phyloP scores from a whole-genome alignment of 2,888 invertebrate species.

The Apomyelois bistriatella region DNA sequence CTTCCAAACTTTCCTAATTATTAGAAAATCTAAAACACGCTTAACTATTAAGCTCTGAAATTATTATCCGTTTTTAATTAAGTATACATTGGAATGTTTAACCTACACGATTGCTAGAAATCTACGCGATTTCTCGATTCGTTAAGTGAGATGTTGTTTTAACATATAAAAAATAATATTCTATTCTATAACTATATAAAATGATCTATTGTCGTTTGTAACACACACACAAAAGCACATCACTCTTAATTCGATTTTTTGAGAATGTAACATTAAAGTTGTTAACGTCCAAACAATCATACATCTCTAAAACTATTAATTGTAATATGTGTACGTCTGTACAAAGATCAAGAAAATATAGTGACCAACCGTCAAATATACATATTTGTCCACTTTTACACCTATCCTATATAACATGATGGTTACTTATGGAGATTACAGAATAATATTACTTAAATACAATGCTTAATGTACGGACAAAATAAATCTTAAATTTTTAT shows the following conservation, averaged over 20 bases:
- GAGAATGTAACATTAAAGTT: neutral
- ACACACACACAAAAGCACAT: constrained; percentile 7
- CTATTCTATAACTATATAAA: constrained; percentile 34
- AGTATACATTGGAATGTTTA: constrained; percentile 44
- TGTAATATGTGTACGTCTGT: neutral
- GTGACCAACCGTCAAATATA: constrained; percentile 10
- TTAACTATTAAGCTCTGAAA: constrained; percentile 54
- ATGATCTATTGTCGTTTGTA: constrained; percentile 22
- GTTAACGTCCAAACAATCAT: neutral
- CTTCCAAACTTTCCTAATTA: constrained; percentile 37
- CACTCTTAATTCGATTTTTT: neutral
- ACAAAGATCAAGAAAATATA: neutral
- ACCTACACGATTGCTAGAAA: constrained; percentile 20
- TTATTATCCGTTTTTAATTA: constrained; percentile 43
- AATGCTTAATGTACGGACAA: too few relatives aligned
- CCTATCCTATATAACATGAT: neutral
- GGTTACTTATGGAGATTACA: neutral
- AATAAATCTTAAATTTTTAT: too few relatives aligned
- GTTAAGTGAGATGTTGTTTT: neutral
- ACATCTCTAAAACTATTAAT: constrained; percentile 13
- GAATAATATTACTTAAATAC: too few relatives aligned
- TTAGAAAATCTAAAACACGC: constrained; percentile 31
- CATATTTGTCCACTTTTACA: neutral
- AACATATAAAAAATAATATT: constrained; percentile 25
- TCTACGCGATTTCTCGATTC: constrained; percentile 41